Percentiles rank a stretch among this genome's conserved stretches.
phyloP scores from a whole-genome alignment of 2,888 invertebrate genomes.

The Heliothis peltigera region DNA sequence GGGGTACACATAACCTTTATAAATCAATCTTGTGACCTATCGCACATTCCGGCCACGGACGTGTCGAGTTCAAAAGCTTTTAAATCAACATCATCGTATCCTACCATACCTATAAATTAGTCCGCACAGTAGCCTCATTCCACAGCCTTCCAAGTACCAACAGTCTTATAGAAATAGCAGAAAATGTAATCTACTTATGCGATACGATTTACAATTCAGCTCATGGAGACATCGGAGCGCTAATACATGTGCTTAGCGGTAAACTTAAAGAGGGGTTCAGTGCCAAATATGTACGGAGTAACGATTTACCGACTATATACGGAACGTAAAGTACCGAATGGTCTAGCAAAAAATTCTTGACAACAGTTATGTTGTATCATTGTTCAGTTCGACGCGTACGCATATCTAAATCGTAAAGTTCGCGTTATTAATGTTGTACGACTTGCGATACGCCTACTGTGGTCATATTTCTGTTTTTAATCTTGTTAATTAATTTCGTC shows the following conservation, averaged over 20 bases:
- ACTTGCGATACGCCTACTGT: conserved; percentile 49
- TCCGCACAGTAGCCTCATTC: conserved; percentile 50
- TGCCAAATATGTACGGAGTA: conserved; percentile 86
- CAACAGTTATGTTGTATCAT: conserved; percentile 62
- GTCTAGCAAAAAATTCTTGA: conserved; percentile 57
- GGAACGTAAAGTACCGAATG: conserved; percentile 82
- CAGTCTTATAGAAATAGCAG: conserved; percentile 61
- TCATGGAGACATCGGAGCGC: conserved; percentile 75
- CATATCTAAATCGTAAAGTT: conserved; percentile 58
- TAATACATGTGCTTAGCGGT: conserved; percentile 87
- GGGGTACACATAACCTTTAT: no score
- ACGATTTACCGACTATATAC: conserved; percentile 83
- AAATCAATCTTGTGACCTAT: background rate
- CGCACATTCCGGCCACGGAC: background rate
- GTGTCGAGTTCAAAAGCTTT: background rate
- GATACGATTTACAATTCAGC: conserved; percentile 73
- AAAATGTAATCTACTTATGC: conserved; percentile 64
- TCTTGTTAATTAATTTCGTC: conserved; percentile 50
- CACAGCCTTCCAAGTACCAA: conserved; percentile 48
- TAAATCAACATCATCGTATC: conserved; percentile 29
- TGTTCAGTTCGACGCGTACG: conserved; percentile 62
- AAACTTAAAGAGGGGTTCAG: conserved; percentile 80
- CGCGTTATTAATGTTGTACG: conserved; percentile 47
- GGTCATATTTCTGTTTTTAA: conserved; percentile 46
- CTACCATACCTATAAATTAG: conserved; percentile 44